These are phyloP conservation scores for Cyclopterus lumpus DNA, from an alignment of 2,797 vertebrate species.

Conservation along the genomic window DNA sequence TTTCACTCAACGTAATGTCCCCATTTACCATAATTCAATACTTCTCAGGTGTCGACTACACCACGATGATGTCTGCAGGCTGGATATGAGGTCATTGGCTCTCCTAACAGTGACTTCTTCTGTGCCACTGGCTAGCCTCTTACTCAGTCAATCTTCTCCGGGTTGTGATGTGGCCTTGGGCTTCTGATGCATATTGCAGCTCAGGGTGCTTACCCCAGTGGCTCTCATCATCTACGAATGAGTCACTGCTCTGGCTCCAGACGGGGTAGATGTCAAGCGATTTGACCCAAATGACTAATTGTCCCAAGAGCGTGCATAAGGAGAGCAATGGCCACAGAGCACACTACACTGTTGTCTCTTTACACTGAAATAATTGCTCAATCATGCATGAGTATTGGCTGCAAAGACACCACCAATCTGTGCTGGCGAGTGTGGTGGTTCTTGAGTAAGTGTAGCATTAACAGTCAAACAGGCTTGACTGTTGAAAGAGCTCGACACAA, in stretches of 20 bases:
- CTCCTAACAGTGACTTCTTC: constrained; percentile 49
- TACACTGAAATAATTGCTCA: constrained; percentile 53
- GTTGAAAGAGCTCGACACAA: neutral
- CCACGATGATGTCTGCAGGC: constrained; percentile 47
- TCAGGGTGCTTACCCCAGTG: constrained; percentile 42
- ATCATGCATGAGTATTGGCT: constrained; percentile 53
- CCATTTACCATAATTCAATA: constrained; percentile 45
- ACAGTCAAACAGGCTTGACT: neutral
- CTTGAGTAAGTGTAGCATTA: constrained; percentile 2
- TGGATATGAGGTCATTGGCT: constrained; percentile 66
- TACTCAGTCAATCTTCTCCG: constrained; percentile 61
- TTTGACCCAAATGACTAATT: constrained; percentile 74
- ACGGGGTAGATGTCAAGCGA: constrained; percentile 58
- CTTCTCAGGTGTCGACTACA: constrained; percentile 15
- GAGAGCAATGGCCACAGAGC: constrained; percentile 54
- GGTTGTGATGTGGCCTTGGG: constrained; percentile 53
- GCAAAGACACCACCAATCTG: constrained; percentile 28
- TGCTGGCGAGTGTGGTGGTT: constrained; percentile 24
- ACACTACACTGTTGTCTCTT: constrained; percentile 47
- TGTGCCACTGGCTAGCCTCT: constrained; percentile 59
- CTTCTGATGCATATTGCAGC: constrained; percentile 69
- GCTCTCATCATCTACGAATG: constrained; percentile 64
- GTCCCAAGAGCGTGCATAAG: constrained; percentile 44
- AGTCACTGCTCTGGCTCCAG: constrained; percentile 64
- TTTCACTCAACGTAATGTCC: constrained; percentile 27